Conservation (phyloP, 2,113 vertebrate species). For the Chaetodon auriga region DNA sequence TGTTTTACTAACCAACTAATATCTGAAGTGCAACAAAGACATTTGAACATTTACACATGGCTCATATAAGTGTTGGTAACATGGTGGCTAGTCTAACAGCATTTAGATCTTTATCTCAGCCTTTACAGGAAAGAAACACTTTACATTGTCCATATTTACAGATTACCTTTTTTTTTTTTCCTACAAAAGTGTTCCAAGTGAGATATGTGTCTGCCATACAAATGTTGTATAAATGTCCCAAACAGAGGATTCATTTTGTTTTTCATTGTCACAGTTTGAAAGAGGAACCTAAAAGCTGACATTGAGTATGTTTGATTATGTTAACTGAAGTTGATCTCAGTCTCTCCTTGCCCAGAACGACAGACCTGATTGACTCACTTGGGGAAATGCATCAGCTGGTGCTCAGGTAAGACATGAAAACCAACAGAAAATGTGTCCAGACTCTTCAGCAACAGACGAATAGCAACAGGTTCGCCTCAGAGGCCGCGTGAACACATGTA, state of each 20-base stretch:
- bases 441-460: constrained; percentile 87
- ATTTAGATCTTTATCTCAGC: constrained; percentile 85
- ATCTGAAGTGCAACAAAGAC: constrained; percentile 43
- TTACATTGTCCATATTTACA: constrained; percentile 89
- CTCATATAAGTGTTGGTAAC: constrained; percentile 26
- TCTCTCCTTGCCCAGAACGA: constrained; percentile 24
- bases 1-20: constrained; percentile 56
- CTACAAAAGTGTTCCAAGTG: constrained; percentile 93
- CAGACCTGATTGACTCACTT: constrained; percentile 31
- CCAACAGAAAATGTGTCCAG: constrained; percentile 83
- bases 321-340: constrained; percentile 32
- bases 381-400: constrained; percentile 82
- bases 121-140: constrained; percentile 89
- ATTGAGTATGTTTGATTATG: constrained; percentile 22
- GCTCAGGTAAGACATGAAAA: constrained; percentile 87
- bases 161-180: constrained; percentile 74
- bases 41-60: constrained; percentile 61
- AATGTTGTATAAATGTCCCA: constrained; percentile 91
- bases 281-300: constrained; percentile 70
- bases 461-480: constrained; percentile 75
- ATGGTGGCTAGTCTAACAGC: constrained; percentile 74
- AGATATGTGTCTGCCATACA: constrained; percentile 93
- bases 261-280: constrained; percentile 88
- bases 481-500: constrained; percentile 33
- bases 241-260: constrained; percentile 70